Conservation (phyloP, 2,888 invertebrate genomes). For the Zaprionus obscuricornis region DNA sequence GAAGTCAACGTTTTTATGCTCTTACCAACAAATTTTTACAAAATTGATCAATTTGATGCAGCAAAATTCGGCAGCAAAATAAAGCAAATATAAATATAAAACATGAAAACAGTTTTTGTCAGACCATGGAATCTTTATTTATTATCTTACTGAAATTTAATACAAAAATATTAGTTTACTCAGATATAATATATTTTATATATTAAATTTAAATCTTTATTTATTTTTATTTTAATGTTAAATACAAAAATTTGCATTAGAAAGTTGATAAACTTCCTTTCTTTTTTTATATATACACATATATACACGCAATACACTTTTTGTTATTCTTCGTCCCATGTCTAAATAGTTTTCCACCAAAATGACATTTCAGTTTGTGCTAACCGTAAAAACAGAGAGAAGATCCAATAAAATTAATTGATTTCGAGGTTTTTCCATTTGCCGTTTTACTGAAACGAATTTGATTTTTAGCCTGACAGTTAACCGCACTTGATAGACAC, state of each 20-base stretch:
- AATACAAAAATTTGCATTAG: conserved; percentile 1
- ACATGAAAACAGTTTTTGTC: no score
- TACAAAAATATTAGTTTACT: no score
- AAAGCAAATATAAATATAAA: no score
- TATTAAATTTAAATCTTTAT: no score
- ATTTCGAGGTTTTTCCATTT: conserved; percentile 63
- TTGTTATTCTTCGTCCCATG: conserved; percentile 1
- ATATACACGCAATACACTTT: conserved; percentile 4
- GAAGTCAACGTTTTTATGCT: conserved; percentile 31
- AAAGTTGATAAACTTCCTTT: not conserved
- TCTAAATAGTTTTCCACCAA: conserved; percentile 59
- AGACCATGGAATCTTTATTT: no score
- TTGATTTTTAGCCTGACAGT: conserved; percentile 44
- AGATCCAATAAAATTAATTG: conserved; percentile 74
- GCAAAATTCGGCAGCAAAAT: no score
- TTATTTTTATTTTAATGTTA: no score
- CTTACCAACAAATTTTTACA: conserved; percentile 15
- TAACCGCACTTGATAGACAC: conserved; percentile 43
- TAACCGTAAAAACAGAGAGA: conserved; percentile 12
- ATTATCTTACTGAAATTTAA: no score
- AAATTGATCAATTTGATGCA: not conserved
- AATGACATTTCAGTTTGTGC: conserved; percentile 64
- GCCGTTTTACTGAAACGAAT: conserved; percentile 19
- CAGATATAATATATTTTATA: not conserved
- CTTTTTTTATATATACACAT: no score